A percentile compares a stretch with the other conserved stretches of the same genome.
These are phyloP conservation scores for Cephus nigrinus DNA, from an alignment of 2,888 invertebrate species.

Conservation along the genomic window DNA sequence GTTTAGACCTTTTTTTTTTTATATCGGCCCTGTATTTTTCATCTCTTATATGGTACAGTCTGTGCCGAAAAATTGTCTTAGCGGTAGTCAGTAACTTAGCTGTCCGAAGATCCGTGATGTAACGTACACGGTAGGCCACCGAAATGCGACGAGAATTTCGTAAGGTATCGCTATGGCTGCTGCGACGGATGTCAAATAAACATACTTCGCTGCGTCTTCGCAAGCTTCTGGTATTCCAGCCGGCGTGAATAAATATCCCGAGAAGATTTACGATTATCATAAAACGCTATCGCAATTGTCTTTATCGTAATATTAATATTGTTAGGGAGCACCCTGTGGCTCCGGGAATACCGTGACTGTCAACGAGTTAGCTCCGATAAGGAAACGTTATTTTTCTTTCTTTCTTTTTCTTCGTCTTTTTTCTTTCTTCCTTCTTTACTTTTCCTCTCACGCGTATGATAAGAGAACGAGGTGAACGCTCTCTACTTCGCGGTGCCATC, in stretches of 20 bases:
- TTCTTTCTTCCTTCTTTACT: constrained; percentile 1
- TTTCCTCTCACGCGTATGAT: background rate
- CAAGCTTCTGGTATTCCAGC: background rate
- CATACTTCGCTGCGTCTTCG: background rate
- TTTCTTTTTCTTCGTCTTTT: background rate
- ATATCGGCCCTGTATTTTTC: background rate
- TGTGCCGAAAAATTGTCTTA: background rate
- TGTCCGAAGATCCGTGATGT: background rate
- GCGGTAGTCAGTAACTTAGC: background rate
- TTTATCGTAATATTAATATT: constrained; percentile 17
- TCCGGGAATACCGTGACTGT: background rate
- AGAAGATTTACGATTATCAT: constrained; percentile 13
- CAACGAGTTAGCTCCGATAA: constrained; percentile 15
- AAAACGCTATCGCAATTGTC: constrained; percentile 8
- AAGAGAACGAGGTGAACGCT: background rate
- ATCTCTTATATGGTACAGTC: too few species aligned
- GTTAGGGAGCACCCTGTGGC: background rate
- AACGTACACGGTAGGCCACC: background rate
- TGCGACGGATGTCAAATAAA: background rate
- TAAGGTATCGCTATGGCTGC: background rate
- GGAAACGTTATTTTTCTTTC: background rate
- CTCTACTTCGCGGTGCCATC: background rate
- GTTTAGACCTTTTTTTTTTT: background rate
- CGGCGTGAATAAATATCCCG: constrained; percentile 8
- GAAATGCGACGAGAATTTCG: background rate